These are phyloP conservation scores for Ladona fulva DNA, from an alignment of 1,140 invertebrate genomes.

Conservation along the genomic window DNA sequence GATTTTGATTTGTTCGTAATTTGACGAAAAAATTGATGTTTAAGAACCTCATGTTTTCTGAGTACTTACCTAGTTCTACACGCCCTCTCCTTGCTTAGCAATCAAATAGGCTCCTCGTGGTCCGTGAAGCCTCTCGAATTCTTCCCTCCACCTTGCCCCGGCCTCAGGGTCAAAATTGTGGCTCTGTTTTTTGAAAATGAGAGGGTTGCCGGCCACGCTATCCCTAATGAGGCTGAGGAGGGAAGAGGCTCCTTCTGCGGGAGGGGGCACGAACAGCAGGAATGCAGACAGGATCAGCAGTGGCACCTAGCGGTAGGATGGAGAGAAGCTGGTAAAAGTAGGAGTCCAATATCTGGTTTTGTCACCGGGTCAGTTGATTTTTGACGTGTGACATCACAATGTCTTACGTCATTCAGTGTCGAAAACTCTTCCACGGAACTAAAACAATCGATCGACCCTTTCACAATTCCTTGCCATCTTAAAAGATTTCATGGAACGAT, in stretches of 20 bases:
- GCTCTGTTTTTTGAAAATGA: background rate
- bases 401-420: too few relatives aligned
- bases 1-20: too few relatives aligned
- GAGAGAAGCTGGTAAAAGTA: too few relatives aligned
- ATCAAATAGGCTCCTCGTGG: background rate
- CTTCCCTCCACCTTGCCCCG: background rate
- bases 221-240: background rate
- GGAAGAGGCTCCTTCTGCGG: background rate
- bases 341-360: too few relatives aligned
- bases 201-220: background rate
- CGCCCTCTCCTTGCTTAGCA: background rate
- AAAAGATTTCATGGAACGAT: too few relatives aligned
- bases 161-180: background rate
- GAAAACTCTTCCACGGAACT: too few relatives aligned
- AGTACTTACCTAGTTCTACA: background rate
- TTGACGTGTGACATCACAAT: too few relatives aligned
- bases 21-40: too few relatives aligned
- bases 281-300: background rate
- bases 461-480: too few relatives aligned
- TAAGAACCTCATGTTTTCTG: too few relatives aligned
- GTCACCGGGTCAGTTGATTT: too few relatives aligned
- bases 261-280: background rate
- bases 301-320: background rate
- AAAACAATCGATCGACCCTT: too few relatives aligned
- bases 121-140: background rate